Base-by-base conservation (phyloP, 1,140 invertebrate genomes). In the Ceratosolen fusciceps region DNA sequence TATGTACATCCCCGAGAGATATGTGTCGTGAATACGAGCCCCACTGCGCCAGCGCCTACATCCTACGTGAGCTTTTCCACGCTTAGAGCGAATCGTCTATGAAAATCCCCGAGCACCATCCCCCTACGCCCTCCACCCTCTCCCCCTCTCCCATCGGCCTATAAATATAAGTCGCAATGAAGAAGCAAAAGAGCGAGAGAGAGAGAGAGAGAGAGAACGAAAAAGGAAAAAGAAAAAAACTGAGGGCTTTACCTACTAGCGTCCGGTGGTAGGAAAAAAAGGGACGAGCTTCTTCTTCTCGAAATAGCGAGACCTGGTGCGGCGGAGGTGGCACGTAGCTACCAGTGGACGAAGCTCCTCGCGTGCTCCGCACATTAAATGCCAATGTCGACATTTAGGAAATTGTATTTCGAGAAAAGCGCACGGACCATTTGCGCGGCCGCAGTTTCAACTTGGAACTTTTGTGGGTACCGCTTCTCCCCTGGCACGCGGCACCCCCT, bases 1-100 rank as follows among this genome's bases (percentile, higher is more conserved):
- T 84, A 84, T 81, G 81, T 78, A 82, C 73, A 74, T 74, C 39
- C 68, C 68, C 60, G 67, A 74, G 49, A 82, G 71, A 43, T 58
- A 58, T 74, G 72, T 75, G 68, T 43, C 54, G 65, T 39, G 65
- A 78, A 81, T 78, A 81, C 21, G 65, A 67, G 72, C 26, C 43
- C 65, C 39, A 31, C 39, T 21, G 19, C 12, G n/a, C 47, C 12
- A 24, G 0, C 73, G 16, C 54, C 34, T 47, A 14, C 31, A 31
- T 5, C 0, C 10, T 62, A 49, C 56, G 56, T 58, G 71, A 49
- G 49, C 47, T 34, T 16, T 52, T 31, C 39, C 4, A 67, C 67
- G 29, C 39, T 21, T 1, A 62, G 19, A 0, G 49, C 62, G 34
- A 74, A 62, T 74, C 73, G 56, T 24, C 73, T 39, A 24, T 47